Evolutionary conservation across 2,888 invertebrate genomes (phyloP), one percentile per base, ranked within the genome.

Genomic region (Abscondita cerata): DNA sequence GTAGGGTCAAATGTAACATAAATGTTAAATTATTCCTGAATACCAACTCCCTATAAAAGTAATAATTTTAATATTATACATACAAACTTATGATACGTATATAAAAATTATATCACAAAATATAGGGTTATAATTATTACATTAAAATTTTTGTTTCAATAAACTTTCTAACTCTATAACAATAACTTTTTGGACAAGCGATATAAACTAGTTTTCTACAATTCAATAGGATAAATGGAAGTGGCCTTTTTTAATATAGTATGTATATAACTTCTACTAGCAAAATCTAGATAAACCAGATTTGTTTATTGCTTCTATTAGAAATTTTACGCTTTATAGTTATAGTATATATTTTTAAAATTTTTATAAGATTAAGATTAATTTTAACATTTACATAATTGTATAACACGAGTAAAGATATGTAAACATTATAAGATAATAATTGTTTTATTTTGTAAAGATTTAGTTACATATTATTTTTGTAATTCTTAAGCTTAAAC

Each of bases 31-130:
- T 25, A 25, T 25, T 25, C 6, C 25, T 25, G 2, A 4, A 2
- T 25, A 6, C 25, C 25, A 25, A 25, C 25, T 25, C 25, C 4
- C 25, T 25, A 25, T 25, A 25, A 25, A 25, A 25, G 25, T 25
- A 25, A 25, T 25, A 25, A 4, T 25, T 4, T 25, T 25, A 25
- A 6, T 25, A 25, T 25, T 25, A 25, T 25, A 6, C 6, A 25
- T n/a, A n/a, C 6, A 25, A 46, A 46, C 20, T 46, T 46, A 50
- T 50, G 11, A 12, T 57, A 51, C 41, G n/a, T 34, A 51, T 59
- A 52, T 59, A 59, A 59, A 56, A 52, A 52, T 47, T 59, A 59
- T 59, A 59, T 59, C 58, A 59, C 58, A 59, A 59, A 59, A 52
- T 59, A 59, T 18, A 46, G 57, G 58, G 52, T 52, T 59, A 59